Evolutionary conservation across 2,888 invertebrate species (phyloP), one percentile per base, ranked within the genome.

Genomic region (Noctua comes): DNA sequence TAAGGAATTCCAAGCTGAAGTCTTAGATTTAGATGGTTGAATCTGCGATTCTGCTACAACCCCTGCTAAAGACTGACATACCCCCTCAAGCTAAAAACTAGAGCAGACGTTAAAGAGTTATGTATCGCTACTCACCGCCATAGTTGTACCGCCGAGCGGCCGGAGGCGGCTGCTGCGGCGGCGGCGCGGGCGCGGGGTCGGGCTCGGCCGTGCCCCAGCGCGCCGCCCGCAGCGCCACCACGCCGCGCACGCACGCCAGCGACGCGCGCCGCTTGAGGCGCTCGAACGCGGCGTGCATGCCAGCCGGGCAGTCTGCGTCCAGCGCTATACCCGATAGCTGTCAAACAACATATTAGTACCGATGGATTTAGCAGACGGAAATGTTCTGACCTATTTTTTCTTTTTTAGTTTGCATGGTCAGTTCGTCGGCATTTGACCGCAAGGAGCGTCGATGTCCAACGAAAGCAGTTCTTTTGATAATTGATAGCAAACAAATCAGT

Each of bases 271-370:
- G 93, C 92, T 93, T 93, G 82, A 97, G 93, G 31, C 96, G 96
- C 92, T 95, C 95, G 93, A 96, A 97, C 85, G 95, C 94, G 82
- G 94, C 95, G 91, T 95, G 96, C 95, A 97, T 96, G 90, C 95
- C 95, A 80, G 91, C 79, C 87, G 95, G 95, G 81, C 96, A 97
- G 93, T 97, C 97, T 85, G 97, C 97, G 91, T 97, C 97, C 90
- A 97, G 91, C 64, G 97, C 97, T 88, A 97, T 95, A 72, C 97
- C 97, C 3, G 97, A 97, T 91, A 97, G 85, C 97, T 97, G 64
- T 48, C 70, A 77, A 73, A 74, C 54, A 62, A 51, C 11, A 81
- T 40, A 59, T 85, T 76, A 76, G 68, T 84, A 85, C 40, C 76
- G n/a, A 54, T 46, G 46, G 31, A 76, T 48, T 80, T 68, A 27